Percentiles rank a stretch among this genome's conserved stretches.
Conservation (phyloP, 2,113 vertebrate genomes). For the Anoura caudifer region DNA sequence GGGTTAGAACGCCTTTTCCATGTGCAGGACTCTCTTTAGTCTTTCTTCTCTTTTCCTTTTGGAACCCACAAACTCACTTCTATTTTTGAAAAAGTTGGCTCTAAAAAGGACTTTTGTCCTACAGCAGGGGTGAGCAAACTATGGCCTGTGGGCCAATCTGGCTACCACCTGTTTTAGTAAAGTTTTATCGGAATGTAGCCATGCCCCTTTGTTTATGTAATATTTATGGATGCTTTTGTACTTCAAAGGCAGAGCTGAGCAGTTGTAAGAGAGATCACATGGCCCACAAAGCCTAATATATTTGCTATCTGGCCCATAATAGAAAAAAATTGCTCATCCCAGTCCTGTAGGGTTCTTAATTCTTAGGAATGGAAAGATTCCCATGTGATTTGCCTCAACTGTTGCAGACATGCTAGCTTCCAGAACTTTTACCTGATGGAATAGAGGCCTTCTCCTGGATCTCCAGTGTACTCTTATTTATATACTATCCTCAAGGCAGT, state of each 20-base stretch:
- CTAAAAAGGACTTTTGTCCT: neutral
- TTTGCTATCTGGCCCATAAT: neutral
- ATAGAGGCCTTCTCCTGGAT: neutral
- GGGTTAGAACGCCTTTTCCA: neutral
- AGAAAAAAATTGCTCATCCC: neutral
- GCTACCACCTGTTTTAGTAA: neutral
- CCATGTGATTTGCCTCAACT: neutral
- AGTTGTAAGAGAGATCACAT: neutral
- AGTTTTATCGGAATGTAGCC: neutral
- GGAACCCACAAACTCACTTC: neutral
- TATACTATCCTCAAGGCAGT: neutral
- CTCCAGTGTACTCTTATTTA: neutral
- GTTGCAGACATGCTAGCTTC: neutral
- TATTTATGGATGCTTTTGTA: neutral
- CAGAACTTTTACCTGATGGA: neutral
- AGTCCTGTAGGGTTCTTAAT: neutral
- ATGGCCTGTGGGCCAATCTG: neutral
- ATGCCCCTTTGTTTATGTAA: neutral
- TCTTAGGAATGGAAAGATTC: neutral
- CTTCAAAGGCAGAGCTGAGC: neutral
- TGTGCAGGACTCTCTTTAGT: neutral
- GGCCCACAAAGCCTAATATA: neutral
- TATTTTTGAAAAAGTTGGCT: constrained; percentile 5
- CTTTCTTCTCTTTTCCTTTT: neutral
- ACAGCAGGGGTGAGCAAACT: neutral